Base-by-base conservation (phyloP, 1,140 invertebrate genomes). In the Belonocnema kinseyi region DNA sequence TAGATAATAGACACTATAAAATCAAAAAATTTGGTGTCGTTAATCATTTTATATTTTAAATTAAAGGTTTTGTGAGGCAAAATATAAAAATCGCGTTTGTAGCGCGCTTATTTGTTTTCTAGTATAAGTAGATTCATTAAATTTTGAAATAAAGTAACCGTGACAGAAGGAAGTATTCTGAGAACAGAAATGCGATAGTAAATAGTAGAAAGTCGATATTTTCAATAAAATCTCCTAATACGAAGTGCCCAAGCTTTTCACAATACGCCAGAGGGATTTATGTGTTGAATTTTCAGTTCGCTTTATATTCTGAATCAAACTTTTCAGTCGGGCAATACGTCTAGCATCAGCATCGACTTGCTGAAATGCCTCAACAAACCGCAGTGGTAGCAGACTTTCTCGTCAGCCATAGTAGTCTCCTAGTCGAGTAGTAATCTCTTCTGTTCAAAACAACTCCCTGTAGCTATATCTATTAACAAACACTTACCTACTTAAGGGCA, bases 271-370 rank as follows among this genome's bases (percentile, higher is more conserved):
- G 33, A 66, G 61, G 61, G 61, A 66, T 66, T 66, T 66, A 66
- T 66, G 40, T 26, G 61, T 16, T 66, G 61, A 66, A 66, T 66
- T 66, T 66, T 66, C 61, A 66, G 61, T 66, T 66, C 61, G n/a
- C 61, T 66, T 66, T 66, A 66, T 66, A 66, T 66, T 33, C 61
- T n/a, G 61, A 66, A 66, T 66, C 61, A 46, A 66, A 66, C 61
- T 66, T 66, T 66, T 66, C 61, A 66, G 61, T 66, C 61, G 26
- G 21, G 61, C 61, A 66, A 66, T 66, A 66, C 61, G 33, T 66
- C 61, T 66, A 66, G 26, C 26, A 66, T 66, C 61, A 66, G 26
- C 33, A 66, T 66, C 61, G 61, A 66, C 61, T 66, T 66, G 26
- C 61, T 66, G 61, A 66, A 66, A 66, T 66, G 40, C 26, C 61